phyloP scores from a whole-genome alignment of 1,140 invertebrate species.

The Sipha flava region DNA sequence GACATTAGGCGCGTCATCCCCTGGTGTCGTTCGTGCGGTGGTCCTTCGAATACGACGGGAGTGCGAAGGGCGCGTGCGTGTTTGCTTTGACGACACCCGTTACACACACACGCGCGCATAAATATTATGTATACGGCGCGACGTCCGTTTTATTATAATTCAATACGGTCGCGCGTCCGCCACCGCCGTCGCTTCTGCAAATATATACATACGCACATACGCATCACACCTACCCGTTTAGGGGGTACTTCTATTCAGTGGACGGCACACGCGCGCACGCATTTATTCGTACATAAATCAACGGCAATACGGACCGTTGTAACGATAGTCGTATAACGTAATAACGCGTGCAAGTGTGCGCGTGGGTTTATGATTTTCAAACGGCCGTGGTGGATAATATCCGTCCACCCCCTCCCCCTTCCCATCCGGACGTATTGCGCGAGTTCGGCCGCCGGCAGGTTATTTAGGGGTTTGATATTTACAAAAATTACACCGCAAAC shows the following conservation, averaged over 20 bases:
- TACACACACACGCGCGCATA: not conserved
- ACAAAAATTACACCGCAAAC: constrained; percentile 9
- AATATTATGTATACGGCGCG: not conserved
- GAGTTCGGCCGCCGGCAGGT: no score
- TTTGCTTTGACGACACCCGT: constrained; percentile 20
- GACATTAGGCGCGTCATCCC: constrained; percentile 5
- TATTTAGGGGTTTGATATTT: not conserved
- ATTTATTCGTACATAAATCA: not conserved
- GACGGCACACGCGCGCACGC: not conserved
- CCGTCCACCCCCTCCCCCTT: no score
- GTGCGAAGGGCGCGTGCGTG: not conserved
- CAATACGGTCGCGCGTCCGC: constrained; percentile 4
- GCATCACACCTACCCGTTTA: no score
- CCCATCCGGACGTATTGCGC: no score
- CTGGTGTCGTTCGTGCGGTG: not conserved
- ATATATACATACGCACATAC: not conserved
- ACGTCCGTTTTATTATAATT: constrained; percentile 10
- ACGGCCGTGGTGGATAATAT: no score
- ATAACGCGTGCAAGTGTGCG: not conserved
- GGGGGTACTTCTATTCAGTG: no score
- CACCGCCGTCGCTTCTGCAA: not conserved
- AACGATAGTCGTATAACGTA: not conserved
- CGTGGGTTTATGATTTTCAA: not conserved
- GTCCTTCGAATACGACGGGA: not conserved
- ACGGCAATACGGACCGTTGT: not conserved